Conservation (phyloP, 2,113 vertebrate species). For the Anolis carolinensis region DNA sequence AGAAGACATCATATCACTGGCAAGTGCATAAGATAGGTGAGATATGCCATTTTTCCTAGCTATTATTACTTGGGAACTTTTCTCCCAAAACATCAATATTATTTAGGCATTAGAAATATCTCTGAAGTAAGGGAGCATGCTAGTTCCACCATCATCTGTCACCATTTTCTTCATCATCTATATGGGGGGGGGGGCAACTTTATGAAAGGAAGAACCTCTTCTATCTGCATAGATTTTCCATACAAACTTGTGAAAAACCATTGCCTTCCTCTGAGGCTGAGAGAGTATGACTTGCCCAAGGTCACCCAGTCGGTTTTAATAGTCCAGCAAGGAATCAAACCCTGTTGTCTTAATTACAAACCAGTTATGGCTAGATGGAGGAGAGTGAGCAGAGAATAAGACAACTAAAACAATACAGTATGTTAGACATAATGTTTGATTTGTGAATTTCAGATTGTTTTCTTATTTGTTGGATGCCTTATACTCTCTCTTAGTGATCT, state of each 20-base stretch:
- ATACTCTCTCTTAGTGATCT: too few species aligned
- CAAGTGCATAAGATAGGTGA: neutral
- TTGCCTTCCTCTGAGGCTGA: too few species aligned
- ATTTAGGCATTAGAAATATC: neutral
- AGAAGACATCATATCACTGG: neutral
- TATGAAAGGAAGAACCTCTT: neutral
- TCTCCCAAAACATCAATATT: neutral
- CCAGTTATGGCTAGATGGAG: too few species aligned
- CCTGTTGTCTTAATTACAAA: too few species aligned
- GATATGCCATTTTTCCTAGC: neutral
- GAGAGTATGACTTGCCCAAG: too few species aligned
- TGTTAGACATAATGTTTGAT: too few species aligned
- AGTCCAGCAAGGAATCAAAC: too few species aligned
- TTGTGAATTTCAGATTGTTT: conserved; percentile 59
- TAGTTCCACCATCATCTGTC: neutral
- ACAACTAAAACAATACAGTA: too few species aligned
- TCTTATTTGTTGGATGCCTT: conserved; percentile 90
- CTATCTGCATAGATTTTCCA: neutral
- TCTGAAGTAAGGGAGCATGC: neutral
- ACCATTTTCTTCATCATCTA: neutral
- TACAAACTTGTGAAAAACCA: neutral
- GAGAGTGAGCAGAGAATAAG: too few species aligned
- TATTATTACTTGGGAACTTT: neutral
- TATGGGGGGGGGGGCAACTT: neutral
- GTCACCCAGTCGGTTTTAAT: too few species aligned